Evolutionary conservation across 2,888 invertebrate genomes (phyloP).

Genomic region (Axea sp.): DNA sequence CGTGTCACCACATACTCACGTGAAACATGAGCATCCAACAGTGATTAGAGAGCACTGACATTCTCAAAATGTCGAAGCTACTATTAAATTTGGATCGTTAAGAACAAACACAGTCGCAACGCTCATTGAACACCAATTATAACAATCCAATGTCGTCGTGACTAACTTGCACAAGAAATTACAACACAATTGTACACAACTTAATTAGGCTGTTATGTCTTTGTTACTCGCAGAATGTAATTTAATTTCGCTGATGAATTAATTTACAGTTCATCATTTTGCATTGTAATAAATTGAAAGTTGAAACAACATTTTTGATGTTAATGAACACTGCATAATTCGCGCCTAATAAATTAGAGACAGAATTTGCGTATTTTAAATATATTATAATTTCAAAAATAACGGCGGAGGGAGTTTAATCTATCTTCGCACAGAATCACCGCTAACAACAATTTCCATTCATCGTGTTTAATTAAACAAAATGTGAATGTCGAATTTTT

Average conservation of each 20-base stretch:
- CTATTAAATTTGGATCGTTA: slow-evolving; percentile 63
- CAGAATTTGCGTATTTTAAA: too few relatives aligned
- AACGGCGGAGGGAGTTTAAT: too few relatives aligned
- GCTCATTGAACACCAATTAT: slow-evolving; percentile 64
- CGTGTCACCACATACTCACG: slow-evolving; percentile 49
- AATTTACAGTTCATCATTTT: too few relatives aligned
- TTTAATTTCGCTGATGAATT: slow-evolving; percentile 35
- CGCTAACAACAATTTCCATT: neutral
- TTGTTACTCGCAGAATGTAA: slow-evolving; percentile 36
- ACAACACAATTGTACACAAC: slow-evolving; percentile 55
- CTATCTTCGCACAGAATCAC: too few relatives aligned
- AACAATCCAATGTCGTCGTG: slow-evolving; percentile 57
- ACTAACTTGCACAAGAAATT: slow-evolving; percentile 58
- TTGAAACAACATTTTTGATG: too few relatives aligned
- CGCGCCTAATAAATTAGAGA: too few relatives aligned
- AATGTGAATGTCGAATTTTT: neutral
- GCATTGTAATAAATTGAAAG: slow-evolving; percentile 2
- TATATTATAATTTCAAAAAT: too few relatives aligned
- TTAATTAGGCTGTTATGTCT: slow-evolving; percentile 53
- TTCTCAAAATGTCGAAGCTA: slow-evolving; percentile 58
- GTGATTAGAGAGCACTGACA: slow-evolving; percentile 61
- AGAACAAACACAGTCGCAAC: slow-evolving; percentile 53
- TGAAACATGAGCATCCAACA: slow-evolving; percentile 53
- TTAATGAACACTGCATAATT: too few relatives aligned
- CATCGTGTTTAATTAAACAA: neutral